Evolutionary conservation across 2,888 invertebrate species (phyloP).

Genomic region (Vesta saturnalis): DNA sequence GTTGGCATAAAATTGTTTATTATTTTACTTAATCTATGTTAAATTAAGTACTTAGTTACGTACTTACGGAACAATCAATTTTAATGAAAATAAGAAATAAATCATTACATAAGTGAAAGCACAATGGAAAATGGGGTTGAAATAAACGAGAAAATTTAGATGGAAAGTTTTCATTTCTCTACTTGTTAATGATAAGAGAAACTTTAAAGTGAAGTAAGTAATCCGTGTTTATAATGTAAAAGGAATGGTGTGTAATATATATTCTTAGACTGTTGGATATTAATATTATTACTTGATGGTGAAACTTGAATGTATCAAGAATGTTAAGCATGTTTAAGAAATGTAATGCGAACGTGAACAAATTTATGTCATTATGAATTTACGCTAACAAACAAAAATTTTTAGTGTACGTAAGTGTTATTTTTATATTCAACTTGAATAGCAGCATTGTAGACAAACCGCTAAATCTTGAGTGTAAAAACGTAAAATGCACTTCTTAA

Average conservation of each 20-base stretch:
- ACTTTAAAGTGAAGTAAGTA: constrained; percentile 8
- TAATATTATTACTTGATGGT: background rate
- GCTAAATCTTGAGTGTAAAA: too few species aligned
- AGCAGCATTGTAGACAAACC: too few species aligned
- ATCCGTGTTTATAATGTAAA: constrained; percentile 2
- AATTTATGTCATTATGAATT: too few species aligned
- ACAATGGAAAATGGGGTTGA: background rate
- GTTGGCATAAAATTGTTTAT: background rate
- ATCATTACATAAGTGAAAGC: background rate
- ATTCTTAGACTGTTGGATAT: background rate
- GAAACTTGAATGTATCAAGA: background rate
- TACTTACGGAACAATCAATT: background rate
- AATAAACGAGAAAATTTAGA: background rate
- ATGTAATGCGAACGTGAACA: too few species aligned
- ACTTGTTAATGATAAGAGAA: constrained; percentile 5
- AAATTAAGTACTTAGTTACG: background rate
- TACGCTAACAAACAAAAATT: too few species aligned
- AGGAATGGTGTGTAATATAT: background rate
- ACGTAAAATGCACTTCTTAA: too few species aligned
- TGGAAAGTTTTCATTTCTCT: constrained; percentile 8
- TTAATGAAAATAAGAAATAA: background rate
- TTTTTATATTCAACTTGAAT: too few species aligned
- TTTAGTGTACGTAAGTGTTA: too few species aligned
- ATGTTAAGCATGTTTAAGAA: background rate
- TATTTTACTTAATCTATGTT: background rate